phyloP scores from a whole-genome alignment of 1,140 invertebrate species.

The Delia radicum region DNA sequence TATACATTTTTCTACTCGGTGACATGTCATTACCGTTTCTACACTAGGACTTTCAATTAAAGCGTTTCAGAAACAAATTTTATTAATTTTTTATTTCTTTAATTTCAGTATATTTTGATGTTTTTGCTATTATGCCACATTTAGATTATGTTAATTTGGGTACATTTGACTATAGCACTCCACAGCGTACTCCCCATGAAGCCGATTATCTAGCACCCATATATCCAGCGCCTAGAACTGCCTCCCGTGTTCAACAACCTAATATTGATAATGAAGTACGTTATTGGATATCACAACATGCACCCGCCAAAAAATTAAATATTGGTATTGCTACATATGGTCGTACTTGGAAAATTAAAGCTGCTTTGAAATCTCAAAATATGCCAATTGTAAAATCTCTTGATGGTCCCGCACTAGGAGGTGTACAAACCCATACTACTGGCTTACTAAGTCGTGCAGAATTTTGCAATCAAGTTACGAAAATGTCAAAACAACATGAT shows the following conservation, averaged over 20 bases:
- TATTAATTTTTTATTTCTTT: too few relatives aligned
- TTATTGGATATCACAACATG: slow-evolving; percentile 65
- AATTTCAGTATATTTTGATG: slow-evolving; percentile 62
- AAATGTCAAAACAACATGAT: slow-evolving; percentile 25
- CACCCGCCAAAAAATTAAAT: slow-evolving; percentile 71
- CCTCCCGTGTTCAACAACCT: too few relatives aligned
- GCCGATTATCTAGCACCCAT: slow-evolving; percentile 72
- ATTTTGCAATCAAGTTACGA: slow-evolving; percentile 59
- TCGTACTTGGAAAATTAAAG: slow-evolving; percentile 76
- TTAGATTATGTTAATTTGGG: slow-evolving; percentile 79
- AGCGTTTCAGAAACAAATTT: too few relatives aligned
- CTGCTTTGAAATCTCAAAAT: slow-evolving; percentile 71
- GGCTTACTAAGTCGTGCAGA: slow-evolving; percentile 69
- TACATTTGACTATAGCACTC: slow-evolving; percentile 77
- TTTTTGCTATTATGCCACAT: slow-evolving; percentile 66
- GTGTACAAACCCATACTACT: slow-evolving; percentile 58
- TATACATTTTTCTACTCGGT: too few relatives aligned
- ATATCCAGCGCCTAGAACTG: slow-evolving; percentile 67
- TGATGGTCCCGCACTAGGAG: slow-evolving; percentile 62
- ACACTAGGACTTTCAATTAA: too few relatives aligned
- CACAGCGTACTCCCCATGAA: slow-evolving; percentile 69
- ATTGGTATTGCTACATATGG: slow-evolving; percentile 81
- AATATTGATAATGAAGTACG: slow-evolving; percentile 65
- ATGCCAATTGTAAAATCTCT: slow-evolving; percentile 65
- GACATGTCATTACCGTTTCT: too few relatives aligned